Evolutionary conservation across 2,113 vertebrate genomes (phyloP).

Genomic region (Elephantulus edwardii): DNA sequence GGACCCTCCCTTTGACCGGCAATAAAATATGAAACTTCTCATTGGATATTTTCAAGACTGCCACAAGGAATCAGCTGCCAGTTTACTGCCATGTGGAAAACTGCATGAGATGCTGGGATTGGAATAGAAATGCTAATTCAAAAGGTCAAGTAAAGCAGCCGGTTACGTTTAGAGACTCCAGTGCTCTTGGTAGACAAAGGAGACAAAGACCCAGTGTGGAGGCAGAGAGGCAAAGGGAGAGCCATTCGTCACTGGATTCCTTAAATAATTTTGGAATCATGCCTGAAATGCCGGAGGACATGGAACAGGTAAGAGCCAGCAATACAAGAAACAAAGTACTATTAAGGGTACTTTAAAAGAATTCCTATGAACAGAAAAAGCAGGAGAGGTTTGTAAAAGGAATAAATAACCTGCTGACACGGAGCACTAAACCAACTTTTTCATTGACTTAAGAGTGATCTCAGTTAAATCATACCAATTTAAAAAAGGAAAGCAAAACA

Average conservation of each 20-base stretch:
- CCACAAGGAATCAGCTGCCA: conserved; percentile 71
- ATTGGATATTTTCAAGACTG: conserved; percentile 73
- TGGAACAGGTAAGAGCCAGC: conserved; percentile 83
- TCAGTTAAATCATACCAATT: background rate
- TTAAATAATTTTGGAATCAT: conserved; percentile 57
- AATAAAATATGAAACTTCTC: conserved; percentile 72
- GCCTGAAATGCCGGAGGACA: conserved; percentile 77
- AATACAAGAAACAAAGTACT: conserved; percentile 11
- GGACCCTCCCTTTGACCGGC: background rate
- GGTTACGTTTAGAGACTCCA: conserved; percentile 41
- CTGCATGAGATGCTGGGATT: conserved; percentile 55
- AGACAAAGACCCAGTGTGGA: conserved; percentile 59
- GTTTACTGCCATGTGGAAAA: conserved; percentile 63
- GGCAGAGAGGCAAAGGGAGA: background rate
- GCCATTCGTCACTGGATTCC: background rate
- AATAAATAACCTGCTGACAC: background rate
- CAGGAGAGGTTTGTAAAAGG: background rate
- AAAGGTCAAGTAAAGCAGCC: conserved; percentile 75
- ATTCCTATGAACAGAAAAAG: background rate
- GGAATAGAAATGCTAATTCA: conserved; percentile 72
- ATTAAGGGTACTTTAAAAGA: conserved; percentile 18
- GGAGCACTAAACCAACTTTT: background rate
- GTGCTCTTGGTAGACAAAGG: conserved; percentile 42
- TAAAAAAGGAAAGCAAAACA: conserved; percentile 17
- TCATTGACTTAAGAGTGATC: background rate